Evolutionary conservation across 2,888 invertebrate species (phyloP), one percentile per base, ranked within the genome.

Genomic region (Halocaridina rubra): DNA sequence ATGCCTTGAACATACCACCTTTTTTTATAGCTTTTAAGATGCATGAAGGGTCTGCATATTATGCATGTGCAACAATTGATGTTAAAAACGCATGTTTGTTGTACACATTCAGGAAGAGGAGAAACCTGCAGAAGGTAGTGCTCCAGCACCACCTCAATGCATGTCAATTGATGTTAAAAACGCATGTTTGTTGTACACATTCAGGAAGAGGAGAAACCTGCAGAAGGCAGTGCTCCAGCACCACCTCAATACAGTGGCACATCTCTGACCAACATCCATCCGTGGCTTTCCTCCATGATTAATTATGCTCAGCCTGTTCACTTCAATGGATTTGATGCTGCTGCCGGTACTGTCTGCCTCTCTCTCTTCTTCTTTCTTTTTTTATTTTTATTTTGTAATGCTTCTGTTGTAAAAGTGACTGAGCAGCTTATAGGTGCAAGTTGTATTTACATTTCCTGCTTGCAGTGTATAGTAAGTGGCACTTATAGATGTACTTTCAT

Each of bases 281-380:
- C 99, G 8, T 97, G 97, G 95, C 94, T 99, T 32, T 99, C 98
- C 79, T 97, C 98, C 85, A 96, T 99, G 96, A 96, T 99, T 91
- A 99, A 99, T 93, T 99, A 99, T 93, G 98, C 99, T 80, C 98
- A 99, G 92, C 99, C 99, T 10, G 96, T 99, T 90, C 99, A 99
- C 93, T 99, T 99, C 93, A 96, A 96, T 91, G 96, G 97, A 89
- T 99, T 99, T 92, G 98, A 99, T 91, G 94, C 96, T 89, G 98
- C 99, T 2, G 98, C 98, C 90, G 95, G 98, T 98, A 91, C 92
- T 93, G 91, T 74, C 85, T 53, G 53, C 16, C 8, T 4, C 7
- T n/a, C n/a, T n/a, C n/a, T n/a, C n/a, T n/a, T n/a, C n/a, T n/a
- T n/a, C n/a, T n/a, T n/a, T n/a, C n/a, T n/a, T n/a, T n/a, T n/a